phyloP scores from a whole-genome alignment of 2,797 vertebrate species.

The Sus cebifrons region DNA sequence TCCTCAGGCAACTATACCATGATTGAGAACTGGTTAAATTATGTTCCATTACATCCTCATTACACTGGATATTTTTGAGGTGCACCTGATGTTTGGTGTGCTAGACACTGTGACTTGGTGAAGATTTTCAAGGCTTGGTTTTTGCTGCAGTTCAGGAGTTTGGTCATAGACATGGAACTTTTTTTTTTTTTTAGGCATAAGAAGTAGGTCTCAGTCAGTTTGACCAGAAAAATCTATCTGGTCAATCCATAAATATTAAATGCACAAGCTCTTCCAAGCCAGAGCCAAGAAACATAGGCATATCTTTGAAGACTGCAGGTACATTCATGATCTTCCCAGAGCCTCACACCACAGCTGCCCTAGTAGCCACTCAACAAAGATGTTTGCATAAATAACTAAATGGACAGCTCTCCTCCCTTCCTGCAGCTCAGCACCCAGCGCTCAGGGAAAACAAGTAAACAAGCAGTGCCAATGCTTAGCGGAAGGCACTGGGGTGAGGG shows the following conservation, averaged over 20 bases:
- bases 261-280: not conserved
- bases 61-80: not conserved
- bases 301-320: not conserved
- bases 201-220: not conserved
- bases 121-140: not conserved
- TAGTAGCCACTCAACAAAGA: not conserved
- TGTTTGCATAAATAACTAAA: not conserved
- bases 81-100: not conserved
- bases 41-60: too few relatives aligned
- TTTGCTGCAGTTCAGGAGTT: not conserved
- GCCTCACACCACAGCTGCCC: not conserved
- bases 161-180: not conserved
- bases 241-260: not conserved
- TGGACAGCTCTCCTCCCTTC: not conserved
- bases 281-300: not conserved
- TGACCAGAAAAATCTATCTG: not conserved
- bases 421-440: not conserved
- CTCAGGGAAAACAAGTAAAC: not conserved
- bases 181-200: not conserved
- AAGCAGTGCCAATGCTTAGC: not conserved
- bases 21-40: too few relatives aligned
- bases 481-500: not conserved
- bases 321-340: not conserved
- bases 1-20: too few relatives aligned
- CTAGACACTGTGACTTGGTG: not conserved